Base-by-base conservation (phyloP, 2,113 vertebrate species). In the Antennarius striatus region DNA sequence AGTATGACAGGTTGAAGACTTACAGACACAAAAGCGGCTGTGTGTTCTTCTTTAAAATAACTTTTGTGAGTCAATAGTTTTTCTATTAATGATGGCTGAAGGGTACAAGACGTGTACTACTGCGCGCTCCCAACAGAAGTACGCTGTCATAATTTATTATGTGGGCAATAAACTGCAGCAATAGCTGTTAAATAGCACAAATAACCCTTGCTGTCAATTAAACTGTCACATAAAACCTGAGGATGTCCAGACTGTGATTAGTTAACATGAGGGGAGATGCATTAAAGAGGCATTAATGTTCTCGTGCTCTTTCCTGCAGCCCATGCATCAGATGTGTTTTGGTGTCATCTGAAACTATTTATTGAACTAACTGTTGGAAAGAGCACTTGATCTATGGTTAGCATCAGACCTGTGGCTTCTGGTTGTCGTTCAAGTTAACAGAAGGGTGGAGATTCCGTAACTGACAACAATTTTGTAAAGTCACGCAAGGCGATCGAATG, bases 381-480 rank as follows among this genome's bases (percentile, higher is more conserved):
- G 28, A 43, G 11, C 10, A 43, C 11, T 43, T 11, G 40, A 70
- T 16, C 40, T 63, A 48, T 46, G 53, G 51, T 60, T 53, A 75
- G 67, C 65, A 63, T 65, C 71, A 87, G 63, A 86, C 56, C 77
- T 73, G 69, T 63, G 55, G 81, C 74, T 80, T 77, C 75, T 83
- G 78, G 70, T 80, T 79, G 71, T 46, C n/a, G 28, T 82, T 87
- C 71, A 80, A 84, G 46, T 70, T 65, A 66, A 59, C 47, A 14
- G 75, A 76, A 57, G 58, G 65, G 66, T 65, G 56, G 62, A 63
- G 56, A 69, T 80, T 68, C 62, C 43, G 60, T 81, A 82, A 86
- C 80, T 75, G 60, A 77, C 22, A 57, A 57, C 73, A 85, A 80
- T 87, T 90, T 83, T 69, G 48, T 65, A 54, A 63, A 88, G 80